Conservation (phyloP, 2,888 invertebrate genomes). For the Uropetala carovei region DNA sequence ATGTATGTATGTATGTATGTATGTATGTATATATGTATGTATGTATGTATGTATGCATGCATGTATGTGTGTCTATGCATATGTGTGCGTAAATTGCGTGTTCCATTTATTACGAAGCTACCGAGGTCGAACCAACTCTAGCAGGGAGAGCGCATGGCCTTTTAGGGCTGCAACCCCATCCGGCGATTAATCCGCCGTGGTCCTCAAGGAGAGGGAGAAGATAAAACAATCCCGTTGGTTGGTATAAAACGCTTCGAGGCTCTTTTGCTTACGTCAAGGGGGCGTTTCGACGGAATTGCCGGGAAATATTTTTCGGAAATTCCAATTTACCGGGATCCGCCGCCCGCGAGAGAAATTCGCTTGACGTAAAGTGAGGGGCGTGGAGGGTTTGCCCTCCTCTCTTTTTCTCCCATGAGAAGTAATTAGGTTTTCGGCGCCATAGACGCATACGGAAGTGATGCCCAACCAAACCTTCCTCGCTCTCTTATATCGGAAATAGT, state of each 20-base stretch:
- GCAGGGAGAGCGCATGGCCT: neutral
- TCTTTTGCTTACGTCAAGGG: neutral
- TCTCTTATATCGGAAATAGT: too few relatives aligned
- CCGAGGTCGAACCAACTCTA: too few relatives aligned
- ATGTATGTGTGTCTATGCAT: too few relatives aligned
- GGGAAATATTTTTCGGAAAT: constrained; percentile 10
- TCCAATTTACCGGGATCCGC: neutral
- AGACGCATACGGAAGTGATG: neutral
- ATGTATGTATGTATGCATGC: too few relatives aligned
- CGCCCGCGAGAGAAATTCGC: neutral
- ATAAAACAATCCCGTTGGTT: neutral
- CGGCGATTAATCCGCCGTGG: neutral
- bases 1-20: too few relatives aligned
- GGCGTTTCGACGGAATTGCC: constrained; percentile 1
- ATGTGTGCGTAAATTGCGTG: too few relatives aligned
- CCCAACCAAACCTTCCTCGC: too few relatives aligned
- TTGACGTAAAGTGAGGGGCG: neutral
- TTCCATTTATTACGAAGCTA: too few relatives aligned
- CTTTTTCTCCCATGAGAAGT: neutral
- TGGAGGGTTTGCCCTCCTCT: neutral
- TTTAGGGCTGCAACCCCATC: neutral
- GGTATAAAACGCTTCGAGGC: neutral
- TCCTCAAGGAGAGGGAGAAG: neutral
- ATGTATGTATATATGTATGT: too few relatives aligned
- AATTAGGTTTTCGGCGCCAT: neutral